Evolutionary conservation across 2,113 vertebrate genomes (phyloP), one percentile per base, ranked within the genome.

Genomic region (Perognathus longimembris): DNA sequence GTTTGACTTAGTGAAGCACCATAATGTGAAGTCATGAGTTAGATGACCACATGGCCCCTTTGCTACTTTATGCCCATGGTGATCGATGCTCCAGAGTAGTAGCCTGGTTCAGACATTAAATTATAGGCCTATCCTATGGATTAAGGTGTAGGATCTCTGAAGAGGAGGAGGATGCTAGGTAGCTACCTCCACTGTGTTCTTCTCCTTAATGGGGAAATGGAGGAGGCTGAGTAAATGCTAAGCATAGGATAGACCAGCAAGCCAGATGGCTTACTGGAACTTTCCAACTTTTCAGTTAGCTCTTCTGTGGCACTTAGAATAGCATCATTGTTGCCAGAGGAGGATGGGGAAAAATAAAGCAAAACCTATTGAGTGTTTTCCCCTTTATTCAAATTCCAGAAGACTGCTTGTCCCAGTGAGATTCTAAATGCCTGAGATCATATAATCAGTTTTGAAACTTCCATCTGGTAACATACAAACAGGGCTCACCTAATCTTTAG

Each of bases 241-340:
- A 74, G 86, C 30, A 22, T 24, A 15, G 10, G 24, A 3, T 11
- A 76, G 67, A 75, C 59, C 50, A 93, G n/a, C 85, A 8, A 87
- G 12, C 38, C 59, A 69, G 76, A 36, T 2, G 18, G 45, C 34
- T 67, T 32, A 73, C 34, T 75, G 30, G 57, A 45, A 36, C 75
- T 75, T 86, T 15, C 45, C 9, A 61, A 34, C 66, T 79, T 94
- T 92, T 80, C 73, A 77, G 10, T 82, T 24, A 90, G n/a, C 73
- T 40, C 3, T 74, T 91, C 42, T 92, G 38, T 42, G 77, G 54
- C 28, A 69, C 32, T 84, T 45, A 82, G 38, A 80, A 66, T 66
- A 81, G 42, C 24, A 11, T 59, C 81, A n/a, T 45, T 63, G 10
- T 42, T 75, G 36, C n/a, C 28, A 81, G 61, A 69, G 66, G n/a